Percentiles rank a stretch among this genome's conserved stretches.
phyloP scores from a whole-genome alignment of 92 coral and sea anemone genomes.

The Umimayanthus chanpuru region DNA sequence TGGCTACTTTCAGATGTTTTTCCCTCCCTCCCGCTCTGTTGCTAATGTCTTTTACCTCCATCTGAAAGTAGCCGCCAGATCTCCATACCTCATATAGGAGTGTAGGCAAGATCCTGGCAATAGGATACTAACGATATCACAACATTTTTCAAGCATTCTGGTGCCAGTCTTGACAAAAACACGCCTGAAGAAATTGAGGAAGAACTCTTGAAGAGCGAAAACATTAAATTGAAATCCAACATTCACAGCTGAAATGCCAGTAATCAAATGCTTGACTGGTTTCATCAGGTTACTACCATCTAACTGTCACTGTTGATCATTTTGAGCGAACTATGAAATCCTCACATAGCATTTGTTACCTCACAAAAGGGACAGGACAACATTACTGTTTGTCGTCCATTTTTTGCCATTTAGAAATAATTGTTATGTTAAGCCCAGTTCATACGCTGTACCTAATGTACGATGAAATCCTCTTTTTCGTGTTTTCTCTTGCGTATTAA shows the following conservation, averaged over 20 bases:
- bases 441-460: neutral
- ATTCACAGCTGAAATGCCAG: neutral
- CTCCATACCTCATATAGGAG: too few species aligned
- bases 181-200: slow-evolving; percentile 39
- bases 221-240: slow-evolving; percentile 34
- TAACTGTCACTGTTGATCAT: too few species aligned
- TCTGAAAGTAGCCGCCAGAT: too few species aligned
- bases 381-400: neutral
- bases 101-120: too few species aligned
- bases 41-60: too few species aligned
- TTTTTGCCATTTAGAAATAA: neutral
- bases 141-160: slow-evolving; percentile 33
- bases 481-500: neutral
- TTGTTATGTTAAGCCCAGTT: neutral
- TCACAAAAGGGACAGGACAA: too few species aligned
- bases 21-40: too few species aligned
- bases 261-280: too few species aligned
- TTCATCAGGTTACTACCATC: too few species aligned
- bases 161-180: slow-evolving; percentile 24
- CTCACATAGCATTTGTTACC: too few species aligned
- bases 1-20: too few species aligned
- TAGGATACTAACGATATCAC: slow-evolving; percentile 31
- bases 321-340: neutral
- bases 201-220: slow-evolving; percentile 25
- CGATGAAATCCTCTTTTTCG: neutral